Evolutionary conservation across 2,113 vertebrate genomes (phyloP).

Genomic region (Cololabis saira): DNA sequence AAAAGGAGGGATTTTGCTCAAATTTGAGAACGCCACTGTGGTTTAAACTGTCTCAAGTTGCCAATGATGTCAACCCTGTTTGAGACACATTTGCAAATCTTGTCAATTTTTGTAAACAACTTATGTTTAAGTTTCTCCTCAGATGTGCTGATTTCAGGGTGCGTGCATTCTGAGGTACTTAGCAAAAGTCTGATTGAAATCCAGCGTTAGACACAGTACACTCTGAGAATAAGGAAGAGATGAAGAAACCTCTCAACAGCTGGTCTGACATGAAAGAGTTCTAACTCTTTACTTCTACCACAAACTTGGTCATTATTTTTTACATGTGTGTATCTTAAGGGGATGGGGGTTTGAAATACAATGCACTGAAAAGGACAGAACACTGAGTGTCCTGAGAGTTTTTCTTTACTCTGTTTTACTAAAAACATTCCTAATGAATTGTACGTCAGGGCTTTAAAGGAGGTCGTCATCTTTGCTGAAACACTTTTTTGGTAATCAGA

Average conservation of each 20-base stretch:
- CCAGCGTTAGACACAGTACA: constrained; percentile 48
- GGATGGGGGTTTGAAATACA: constrained; percentile 50
- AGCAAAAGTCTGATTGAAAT: constrained; percentile 19
- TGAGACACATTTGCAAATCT: constrained; percentile 74
- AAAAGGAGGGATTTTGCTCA: constrained; percentile 56
- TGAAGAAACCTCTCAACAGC: constrained; percentile 64
- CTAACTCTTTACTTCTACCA: constrained; percentile 45
- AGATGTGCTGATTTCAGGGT: constrained; percentile 68
- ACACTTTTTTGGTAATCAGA: constrained; percentile 29
- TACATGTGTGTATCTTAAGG: constrained; percentile 55
- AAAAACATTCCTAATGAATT: constrained; percentile 77
- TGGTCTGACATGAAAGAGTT: constrained; percentile 70
- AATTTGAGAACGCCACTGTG: constrained; percentile 68
- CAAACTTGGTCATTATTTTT: constrained; percentile 39
- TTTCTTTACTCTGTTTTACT: constrained; percentile 66
- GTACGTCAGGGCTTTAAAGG: constrained; percentile 34
- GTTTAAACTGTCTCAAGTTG: constrained; percentile 71
- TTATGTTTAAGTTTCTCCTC: constrained; percentile 52
- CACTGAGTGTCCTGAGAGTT: constrained; percentile 57
- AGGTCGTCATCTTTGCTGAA: constrained; percentile 22
- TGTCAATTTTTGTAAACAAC: constrained; percentile 70
- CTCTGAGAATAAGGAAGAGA: constrained; percentile 52
- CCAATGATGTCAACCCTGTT: constrained; percentile 78
- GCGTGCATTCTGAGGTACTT: constrained; percentile 57
- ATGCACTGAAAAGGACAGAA: constrained; percentile 75